phyloP scores from a whole-genome alignment of 2,888 invertebrate species.

The Noctua pronuba region DNA sequence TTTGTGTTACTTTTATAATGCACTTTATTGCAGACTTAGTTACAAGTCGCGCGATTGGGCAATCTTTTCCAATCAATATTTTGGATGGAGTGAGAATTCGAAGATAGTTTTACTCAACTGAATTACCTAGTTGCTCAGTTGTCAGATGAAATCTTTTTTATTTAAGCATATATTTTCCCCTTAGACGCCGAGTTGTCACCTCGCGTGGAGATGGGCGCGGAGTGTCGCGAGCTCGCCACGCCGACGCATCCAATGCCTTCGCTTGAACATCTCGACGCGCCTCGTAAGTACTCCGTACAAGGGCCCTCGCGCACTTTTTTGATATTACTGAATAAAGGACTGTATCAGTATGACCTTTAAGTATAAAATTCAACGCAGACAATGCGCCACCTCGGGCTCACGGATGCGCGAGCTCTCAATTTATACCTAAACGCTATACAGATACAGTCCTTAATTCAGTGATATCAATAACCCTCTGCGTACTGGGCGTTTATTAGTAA shows the following conservation, averaged over 20 bases:
- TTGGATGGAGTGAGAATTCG: background rate
- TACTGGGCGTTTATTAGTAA: too few relatives aligned
- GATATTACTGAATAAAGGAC: background rate
- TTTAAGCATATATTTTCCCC: background rate
- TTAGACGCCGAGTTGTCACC: conserved; percentile 77
- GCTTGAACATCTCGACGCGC: conserved; percentile 80
- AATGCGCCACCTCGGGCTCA: background rate
- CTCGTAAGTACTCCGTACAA: conserved; percentile 74
- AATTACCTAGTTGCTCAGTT: background rate
- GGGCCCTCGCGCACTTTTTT: background rate
- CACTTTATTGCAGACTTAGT: background rate
- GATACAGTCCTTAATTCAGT: background rate
- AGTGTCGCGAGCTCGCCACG: conserved; percentile 83
- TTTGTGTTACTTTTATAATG: background rate
- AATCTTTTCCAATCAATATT: background rate
- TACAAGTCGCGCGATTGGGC: background rate
- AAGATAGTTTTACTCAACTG: background rate
- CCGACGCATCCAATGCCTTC: conserved; percentile 77
- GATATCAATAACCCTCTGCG: background rate
- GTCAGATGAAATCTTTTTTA: background rate
- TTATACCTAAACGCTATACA: background rate
- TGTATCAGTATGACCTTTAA: background rate
- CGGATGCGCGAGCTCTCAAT: background rate
- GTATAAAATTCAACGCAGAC: background rate
- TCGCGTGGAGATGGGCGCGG: conserved; percentile 84